Base-by-base conservation (phyloP, 2,888 invertebrate genomes). In the Lysandra coridon region DNA sequence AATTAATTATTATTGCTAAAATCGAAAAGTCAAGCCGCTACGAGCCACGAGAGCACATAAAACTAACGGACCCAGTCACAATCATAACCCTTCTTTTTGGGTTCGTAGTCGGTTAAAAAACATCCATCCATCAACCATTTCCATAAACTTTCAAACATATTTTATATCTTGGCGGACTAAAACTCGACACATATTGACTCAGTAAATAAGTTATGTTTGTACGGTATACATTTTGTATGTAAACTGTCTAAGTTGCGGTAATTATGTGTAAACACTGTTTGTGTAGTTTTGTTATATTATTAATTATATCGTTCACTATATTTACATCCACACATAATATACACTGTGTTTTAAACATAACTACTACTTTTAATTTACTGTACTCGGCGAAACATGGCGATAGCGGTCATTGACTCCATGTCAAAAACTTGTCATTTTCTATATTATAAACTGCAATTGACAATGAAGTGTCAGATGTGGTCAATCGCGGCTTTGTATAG, bases 181-280 rank as follows among this genome's bases (percentile, higher is more conserved):
- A 53, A 76, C 57, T 76, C 7, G 17, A 76, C 53, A 12, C 14
- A 57, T 76, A 30, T 76, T 76, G 30, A 53, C 76, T 14, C 7
- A 17, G 53, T 57, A 76, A 76, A 76, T 57, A 76, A 49, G 5
- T 53, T 57, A 0, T 76, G 57, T 33, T 57, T 76, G 76, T 33
- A 33, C 17, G 30, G 53, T 57, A 53, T 76, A 57, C 57, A 76
- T 53, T 76, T 76, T 76, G 76, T 76, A 30, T 12, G 75, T 30
- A 76, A 76, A 76, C 62, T 78, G 78, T 78, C 62, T 64, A 64
- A 62, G 78, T 64, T 64, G 64, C 40, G 44, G 81, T 76, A 81
- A 81, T 80, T 80, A 73, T 53, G 49, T 17, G 33, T 33, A 78
- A 78, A 78, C 40, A 76, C 0, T 3, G 4, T 30, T 57, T 14